A percentile compares a stretch with the other conserved stretches of the same genome.
Evolutionary conservation across 2,797 vertebrate species (phyloP).

Genomic region (Sebastiscus albofasciatus): DNA sequence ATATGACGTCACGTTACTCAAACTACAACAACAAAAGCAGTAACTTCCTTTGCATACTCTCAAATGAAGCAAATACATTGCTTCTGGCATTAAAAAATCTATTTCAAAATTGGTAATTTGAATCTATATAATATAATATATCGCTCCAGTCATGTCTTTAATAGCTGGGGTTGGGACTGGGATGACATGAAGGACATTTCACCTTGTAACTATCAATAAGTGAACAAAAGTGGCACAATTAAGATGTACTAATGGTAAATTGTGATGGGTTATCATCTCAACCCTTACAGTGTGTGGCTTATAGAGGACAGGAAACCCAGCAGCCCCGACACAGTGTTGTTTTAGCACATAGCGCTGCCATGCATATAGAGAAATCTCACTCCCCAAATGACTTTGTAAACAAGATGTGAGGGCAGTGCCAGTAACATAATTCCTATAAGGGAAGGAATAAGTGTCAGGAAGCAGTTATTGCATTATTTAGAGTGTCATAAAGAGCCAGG

Average conservation of each 20-base stretch:
- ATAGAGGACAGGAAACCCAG: neutral
- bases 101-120: no score
- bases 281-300: neutral
- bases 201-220: neutral
- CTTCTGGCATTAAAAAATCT: no score
- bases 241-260: neutral
- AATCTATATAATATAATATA: no score
- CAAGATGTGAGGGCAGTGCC: slow-evolving; percentile 74
- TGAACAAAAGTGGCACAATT: neutral
- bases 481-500: slow-evolving; percentile 76
- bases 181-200: neutral
- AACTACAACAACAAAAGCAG: no score
- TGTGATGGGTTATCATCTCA: neutral
- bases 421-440: slow-evolving; percentile 69
- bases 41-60: no score
- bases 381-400: slow-evolving; percentile 78
- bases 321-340: slow-evolving; percentile 3
- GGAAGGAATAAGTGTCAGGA: slow-evolving; percentile 77
- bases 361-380: slow-evolving; percentile 63
- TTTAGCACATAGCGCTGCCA: slow-evolving; percentile 49
- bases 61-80: no score
- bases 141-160: neutral
- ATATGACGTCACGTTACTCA: no score
- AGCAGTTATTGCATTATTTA: slow-evolving; percentile 83
- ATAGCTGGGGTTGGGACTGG: neutral